Evolutionary conservation across 2,113 vertebrate genomes (phyloP).

Genomic region (Eidolon helvum): DNA sequence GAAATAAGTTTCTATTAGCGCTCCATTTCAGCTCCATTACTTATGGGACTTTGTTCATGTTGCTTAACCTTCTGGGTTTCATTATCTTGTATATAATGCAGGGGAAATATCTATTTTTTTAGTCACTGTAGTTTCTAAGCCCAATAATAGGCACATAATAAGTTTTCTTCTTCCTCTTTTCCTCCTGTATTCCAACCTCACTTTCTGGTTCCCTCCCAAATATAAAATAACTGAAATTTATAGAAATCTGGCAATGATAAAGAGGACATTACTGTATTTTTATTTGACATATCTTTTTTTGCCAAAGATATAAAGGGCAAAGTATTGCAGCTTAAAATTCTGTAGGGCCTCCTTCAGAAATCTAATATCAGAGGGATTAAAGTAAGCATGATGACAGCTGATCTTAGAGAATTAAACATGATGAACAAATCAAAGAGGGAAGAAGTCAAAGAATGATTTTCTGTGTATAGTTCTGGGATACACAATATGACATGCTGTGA

Average conservation of each 20-base stretch:
- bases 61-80: background rate
- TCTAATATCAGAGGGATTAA: conserved; percentile 34
- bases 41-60: background rate
- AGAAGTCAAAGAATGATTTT: conserved; percentile 18
- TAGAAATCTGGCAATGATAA: background rate
- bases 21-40: background rate
- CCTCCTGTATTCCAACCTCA: background rate
- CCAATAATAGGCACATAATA: background rate
- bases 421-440: conserved; percentile 19
- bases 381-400: background rate
- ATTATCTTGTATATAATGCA: background rate
- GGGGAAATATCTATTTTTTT: background rate
- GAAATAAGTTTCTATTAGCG: background rate
- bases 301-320: conserved; percentile 22
- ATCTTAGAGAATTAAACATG: conserved; percentile 43
- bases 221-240: background rate
- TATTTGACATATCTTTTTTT: conserved; percentile 22
- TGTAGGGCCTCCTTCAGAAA: background rate
- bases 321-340: conserved; percentile 15
- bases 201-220: conserved; percentile 3
- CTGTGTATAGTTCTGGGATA: background rate
- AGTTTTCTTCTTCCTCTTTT: background rate
- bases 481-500: background rate
- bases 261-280: background rate
- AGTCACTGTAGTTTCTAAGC: background rate